A percentile compares a stretch with the other conserved stretches of the same genome.
These are phyloP conservation scores for Drosophila multiciliata DNA, from an alignment of 2,888 invertebrate species.

Conservation along the genomic window DNA sequence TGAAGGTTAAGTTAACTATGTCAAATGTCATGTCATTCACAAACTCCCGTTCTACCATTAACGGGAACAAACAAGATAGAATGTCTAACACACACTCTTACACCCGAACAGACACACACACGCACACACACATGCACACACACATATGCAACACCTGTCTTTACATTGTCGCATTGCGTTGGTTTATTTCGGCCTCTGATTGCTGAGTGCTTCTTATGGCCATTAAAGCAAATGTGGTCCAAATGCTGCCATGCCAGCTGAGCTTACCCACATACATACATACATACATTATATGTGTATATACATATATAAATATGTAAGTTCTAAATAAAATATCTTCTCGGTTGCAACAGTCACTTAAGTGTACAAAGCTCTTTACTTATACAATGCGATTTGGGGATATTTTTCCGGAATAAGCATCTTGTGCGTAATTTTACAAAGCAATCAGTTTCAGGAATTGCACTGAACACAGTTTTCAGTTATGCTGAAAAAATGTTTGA, in stretches of 20 bases:
- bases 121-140: not conserved
- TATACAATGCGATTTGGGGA: constrained; percentile 2
- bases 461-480: not conserved
- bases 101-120: constrained; percentile 2
- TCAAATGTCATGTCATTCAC: constrained; percentile 65
- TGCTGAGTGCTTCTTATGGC: constrained; percentile 61
- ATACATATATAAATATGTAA: not conserved
- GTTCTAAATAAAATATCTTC: constrained; percentile 25
- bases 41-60: constrained; percentile 12
- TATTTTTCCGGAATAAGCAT: not conserved
- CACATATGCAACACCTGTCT: constrained; percentile 47
- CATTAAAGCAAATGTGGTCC: constrained; percentile 52
- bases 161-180: constrained; percentile 52
- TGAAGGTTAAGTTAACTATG: constrained; percentile 50
- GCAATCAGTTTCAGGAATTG: not conserved
- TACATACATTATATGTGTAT: not conserved
- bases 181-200: constrained; percentile 27
- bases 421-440: not conserved
- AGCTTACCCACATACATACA: constrained; percentile 4
- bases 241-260: constrained; percentile 22
- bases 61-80: constrained; percentile 6
- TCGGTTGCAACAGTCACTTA: constrained; percentile 22
- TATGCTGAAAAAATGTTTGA: not conserved
- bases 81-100: constrained; percentile 24
- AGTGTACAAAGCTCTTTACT: constrained; percentile 13